phyloP scores from a whole-genome alignment of 2,113 vertebrate genomes.

The Anseranas semipalmata region DNA sequence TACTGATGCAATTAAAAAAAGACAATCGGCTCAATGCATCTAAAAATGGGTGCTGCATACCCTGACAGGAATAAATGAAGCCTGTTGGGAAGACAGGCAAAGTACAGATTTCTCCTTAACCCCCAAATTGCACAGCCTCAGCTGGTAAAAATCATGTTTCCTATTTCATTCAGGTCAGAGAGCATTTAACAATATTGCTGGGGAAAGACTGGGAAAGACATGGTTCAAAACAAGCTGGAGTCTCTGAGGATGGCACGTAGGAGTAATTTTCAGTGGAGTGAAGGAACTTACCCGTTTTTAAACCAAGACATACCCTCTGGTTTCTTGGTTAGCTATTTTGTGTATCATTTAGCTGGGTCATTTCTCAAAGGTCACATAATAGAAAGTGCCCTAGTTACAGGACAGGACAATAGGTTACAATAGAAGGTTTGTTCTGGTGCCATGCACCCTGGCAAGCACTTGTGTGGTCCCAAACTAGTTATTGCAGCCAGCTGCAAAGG shows the following conservation, averaged over 20 bases:
- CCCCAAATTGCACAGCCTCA: background rate
- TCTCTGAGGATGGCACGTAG: background rate
- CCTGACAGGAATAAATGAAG: slow-evolving; percentile 13
- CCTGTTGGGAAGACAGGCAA: background rate
- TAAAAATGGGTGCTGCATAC: background rate
- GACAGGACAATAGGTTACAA: background rate
- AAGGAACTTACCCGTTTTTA: background rate
- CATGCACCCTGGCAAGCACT: background rate
- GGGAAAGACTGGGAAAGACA: background rate
- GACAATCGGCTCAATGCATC: slow-evolving; percentile 40
- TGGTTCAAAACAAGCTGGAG: background rate
- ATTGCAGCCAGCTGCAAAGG: background rate
- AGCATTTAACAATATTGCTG: background rate
- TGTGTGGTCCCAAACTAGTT: background rate
- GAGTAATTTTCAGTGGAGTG: background rate
- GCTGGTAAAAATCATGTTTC: background rate
- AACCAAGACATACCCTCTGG: background rate
- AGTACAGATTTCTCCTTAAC: background rate
- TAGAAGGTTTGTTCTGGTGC: background rate
- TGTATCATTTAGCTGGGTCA: background rate
- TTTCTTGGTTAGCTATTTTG: background rate
- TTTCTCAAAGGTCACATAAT: background rate
- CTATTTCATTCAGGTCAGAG: background rate
- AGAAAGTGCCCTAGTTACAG: background rate
- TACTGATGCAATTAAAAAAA: slow-evolving; percentile 70